Evolutionary conservation across 2,888 invertebrate species (phyloP).

Genomic region (Nomada goodeniana): DNA sequence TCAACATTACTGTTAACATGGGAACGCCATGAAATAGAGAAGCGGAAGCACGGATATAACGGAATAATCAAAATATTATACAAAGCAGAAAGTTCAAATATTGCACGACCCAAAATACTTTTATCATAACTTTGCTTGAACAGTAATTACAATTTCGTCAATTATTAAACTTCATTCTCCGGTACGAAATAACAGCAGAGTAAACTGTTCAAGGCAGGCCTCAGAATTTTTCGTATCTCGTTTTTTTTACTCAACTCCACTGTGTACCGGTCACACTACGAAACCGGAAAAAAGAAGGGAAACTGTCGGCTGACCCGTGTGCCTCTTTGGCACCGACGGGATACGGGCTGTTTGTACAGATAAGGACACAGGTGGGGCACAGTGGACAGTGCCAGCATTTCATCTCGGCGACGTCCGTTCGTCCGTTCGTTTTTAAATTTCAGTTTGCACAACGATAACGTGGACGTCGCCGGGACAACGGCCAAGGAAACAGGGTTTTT

Average conservation of each 20-base stretch:
- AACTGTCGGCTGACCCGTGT: constrained; percentile 61
- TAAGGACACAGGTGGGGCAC: constrained; percentile 82
- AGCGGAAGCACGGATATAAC: too few relatives aligned
- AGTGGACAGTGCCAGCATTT: constrained; percentile 83
- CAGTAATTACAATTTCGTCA: too few relatives aligned
- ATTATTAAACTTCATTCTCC: too few relatives aligned
- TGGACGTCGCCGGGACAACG: constrained; percentile 50
- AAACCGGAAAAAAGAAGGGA: constrained; percentile 51
- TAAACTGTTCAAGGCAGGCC: not conserved
- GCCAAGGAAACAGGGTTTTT: constrained; percentile 43
- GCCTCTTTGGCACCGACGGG: constrained; percentile 69
- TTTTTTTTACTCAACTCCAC: constrained; percentile 13
- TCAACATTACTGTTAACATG: too few relatives aligned
- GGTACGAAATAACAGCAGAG: too few relatives aligned
- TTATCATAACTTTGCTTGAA: too few relatives aligned
- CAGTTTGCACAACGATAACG: constrained; percentile 79
- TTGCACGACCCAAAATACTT: too few relatives aligned
- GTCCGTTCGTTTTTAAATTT: constrained; percentile 71
- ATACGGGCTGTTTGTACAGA: constrained; percentile 81
- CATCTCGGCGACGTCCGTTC: constrained; percentile 76
- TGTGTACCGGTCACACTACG: constrained; percentile 35
- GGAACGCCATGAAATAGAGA: too few relatives aligned
- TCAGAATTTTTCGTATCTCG: constrained; percentile 8
- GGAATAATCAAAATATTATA: too few relatives aligned
- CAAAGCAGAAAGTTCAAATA: too few relatives aligned